Evolutionary conservation across 1,140 invertebrate species (phyloP).

Genomic region (Caenorhabditis latens): DNA sequence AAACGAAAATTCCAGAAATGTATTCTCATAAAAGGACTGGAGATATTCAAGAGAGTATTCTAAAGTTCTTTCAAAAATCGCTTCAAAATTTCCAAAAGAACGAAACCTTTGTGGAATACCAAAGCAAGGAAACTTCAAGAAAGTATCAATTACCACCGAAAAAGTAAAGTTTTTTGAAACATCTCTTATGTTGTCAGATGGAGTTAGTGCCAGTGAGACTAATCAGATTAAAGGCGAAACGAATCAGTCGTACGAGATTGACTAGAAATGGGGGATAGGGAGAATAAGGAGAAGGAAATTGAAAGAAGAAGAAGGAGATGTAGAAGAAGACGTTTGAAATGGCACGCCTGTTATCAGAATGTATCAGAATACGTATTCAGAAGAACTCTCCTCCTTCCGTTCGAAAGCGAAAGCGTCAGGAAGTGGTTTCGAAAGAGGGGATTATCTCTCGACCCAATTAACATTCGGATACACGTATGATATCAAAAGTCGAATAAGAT

Average conservation of each 20-base stretch:
- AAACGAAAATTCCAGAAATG: too few relatives aligned
- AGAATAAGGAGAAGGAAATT: too few relatives aligned
- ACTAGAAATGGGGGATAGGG: too few relatives aligned
- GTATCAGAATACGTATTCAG: not conserved
- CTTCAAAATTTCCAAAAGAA: not conserved
- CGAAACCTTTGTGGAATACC: not conserved
- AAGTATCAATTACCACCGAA: constrained; percentile 4
- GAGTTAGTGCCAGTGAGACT: not conserved
- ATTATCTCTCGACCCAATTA: constrained; percentile 45
- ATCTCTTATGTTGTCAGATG: not conserved
- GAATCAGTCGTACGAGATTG: not conserved
- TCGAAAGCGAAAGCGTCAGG: constrained; percentile 25
- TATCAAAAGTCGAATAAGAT: not conserved
- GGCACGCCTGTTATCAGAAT: constrained; percentile 48
- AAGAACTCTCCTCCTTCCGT: not conserved
- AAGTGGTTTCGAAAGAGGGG: not conserved
- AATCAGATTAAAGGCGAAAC: constrained; percentile 4
- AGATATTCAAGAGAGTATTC: too few relatives aligned
- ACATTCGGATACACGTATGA: constrained; percentile 23
- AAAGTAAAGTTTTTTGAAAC: not conserved
- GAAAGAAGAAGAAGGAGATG: not conserved
- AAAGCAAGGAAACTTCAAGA: not conserved
- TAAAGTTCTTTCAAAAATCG: not conserved
- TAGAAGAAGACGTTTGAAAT: not conserved
- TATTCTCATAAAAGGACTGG: too few relatives aligned